Evolutionary conservation across 92 coral and sea anemone species (phyloP).

Genomic region (Scolanthus callimorphus): DNA sequence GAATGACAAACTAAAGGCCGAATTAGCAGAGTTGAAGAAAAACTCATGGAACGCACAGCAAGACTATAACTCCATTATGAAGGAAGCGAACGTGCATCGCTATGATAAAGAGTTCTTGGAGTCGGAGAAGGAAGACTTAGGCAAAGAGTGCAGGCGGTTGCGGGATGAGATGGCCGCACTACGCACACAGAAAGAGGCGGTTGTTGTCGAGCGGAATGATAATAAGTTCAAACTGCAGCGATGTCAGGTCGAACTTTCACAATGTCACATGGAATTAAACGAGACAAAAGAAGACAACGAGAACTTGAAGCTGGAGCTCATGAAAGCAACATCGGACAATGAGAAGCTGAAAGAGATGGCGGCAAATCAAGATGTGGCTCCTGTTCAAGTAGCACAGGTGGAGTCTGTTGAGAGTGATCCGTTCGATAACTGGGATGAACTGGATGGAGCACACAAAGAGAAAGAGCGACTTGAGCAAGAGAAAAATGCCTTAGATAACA

Average conservation of each 20-base stretch:
- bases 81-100: slow-evolving; percentile 45
- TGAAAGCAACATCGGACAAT: slow-evolving; percentile 50
- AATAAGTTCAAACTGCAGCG: slow-evolving; percentile 56
- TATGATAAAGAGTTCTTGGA: slow-evolving; percentile 52
- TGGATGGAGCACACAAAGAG: slow-evolving; percentile 74
- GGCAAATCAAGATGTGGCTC: slow-evolving; percentile 42
- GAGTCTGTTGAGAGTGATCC: slow-evolving; percentile 57
- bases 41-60: slow-evolving; percentile 77
- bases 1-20: slow-evolving; percentile 78
- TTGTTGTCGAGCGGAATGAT: slow-evolving; percentile 68
- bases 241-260: slow-evolving; percentile 52
- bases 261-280: slow-evolving; percentile 57
- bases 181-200: slow-evolving; percentile 47
- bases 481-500: slow-evolving; percentile 43
- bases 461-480: slow-evolving; percentile 59
- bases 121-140: slow-evolving; percentile 58
- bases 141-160: slow-evolving; percentile 56
- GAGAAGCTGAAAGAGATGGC: slow-evolving; percentile 49
- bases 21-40: slow-evolving; percentile 63
- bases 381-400: slow-evolving; percentile 58
- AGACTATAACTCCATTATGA: slow-evolving; percentile 36
- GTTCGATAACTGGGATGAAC: slow-evolving; percentile 70
- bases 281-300: slow-evolving; percentile 67
- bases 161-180: slow-evolving; percentile 59
- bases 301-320: slow-evolving; percentile 44